phyloP scores from a whole-genome alignment of 2,797 vertebrate genomes.

The Odontamblyopus rebecca region DNA sequence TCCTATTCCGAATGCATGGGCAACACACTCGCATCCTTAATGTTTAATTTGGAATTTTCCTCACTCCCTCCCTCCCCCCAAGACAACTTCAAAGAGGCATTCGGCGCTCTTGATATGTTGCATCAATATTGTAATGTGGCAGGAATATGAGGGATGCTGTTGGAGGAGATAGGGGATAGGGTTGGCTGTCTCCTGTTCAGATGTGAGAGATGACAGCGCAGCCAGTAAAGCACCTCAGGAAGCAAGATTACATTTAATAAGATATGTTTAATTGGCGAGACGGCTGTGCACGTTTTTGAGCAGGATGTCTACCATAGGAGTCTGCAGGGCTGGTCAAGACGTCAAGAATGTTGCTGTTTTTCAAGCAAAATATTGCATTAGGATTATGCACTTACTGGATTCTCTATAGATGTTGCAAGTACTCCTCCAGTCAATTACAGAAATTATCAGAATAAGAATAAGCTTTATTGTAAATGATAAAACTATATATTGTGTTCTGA shows the following conservation, averaged over 20 bases:
- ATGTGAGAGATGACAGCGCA: constrained; percentile 66
- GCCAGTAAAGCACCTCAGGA: constrained; percentile 38
- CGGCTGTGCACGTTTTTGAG: background rate
- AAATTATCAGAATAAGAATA: background rate
- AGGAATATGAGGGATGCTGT: constrained; percentile 81
- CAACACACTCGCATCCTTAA: constrained; percentile 81
- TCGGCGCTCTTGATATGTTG: constrained; percentile 80
- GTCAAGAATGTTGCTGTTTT: background rate
- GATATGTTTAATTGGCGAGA: constrained; percentile 44
- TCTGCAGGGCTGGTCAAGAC: background rate
- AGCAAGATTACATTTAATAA: constrained; percentile 43
- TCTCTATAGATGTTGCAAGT: background rate
- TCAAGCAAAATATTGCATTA: background rate
- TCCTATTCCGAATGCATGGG: constrained; percentile 79
- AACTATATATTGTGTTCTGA: no score
- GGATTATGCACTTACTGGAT: background rate
- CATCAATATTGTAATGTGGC: constrained; percentile 84
- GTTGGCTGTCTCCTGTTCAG: constrained; percentile 60
- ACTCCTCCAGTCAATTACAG: background rate
- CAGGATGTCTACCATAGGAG: background rate
- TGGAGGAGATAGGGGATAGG: constrained; percentile 75
- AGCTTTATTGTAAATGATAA: no score
- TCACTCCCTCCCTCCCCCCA: constrained; percentile 70
- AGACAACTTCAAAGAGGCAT: constrained; percentile 82
- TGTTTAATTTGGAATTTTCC: constrained; percentile 83